Percentiles rank a stretch among this genome's conserved stretches.
These are phyloP conservation scores for Antennarius striatus DNA, from an alignment of 2,113 vertebrate genomes.

Conservation along the genomic window DNA sequence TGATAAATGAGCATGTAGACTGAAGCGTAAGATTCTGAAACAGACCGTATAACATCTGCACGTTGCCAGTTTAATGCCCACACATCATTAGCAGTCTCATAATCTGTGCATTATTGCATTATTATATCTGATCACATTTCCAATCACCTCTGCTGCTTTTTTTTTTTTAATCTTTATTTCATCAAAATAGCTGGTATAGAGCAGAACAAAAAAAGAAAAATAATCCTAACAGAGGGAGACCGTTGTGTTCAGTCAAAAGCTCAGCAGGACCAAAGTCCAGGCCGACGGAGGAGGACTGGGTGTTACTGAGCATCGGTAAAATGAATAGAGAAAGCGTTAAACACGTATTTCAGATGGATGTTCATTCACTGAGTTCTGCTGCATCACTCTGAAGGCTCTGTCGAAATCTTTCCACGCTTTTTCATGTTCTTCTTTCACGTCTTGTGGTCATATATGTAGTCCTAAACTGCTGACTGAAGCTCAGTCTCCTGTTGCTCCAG, in stretches of 20 bases:
- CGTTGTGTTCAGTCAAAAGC: constrained; percentile 33
- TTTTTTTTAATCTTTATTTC: constrained; percentile 1
- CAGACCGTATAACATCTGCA: not conserved
- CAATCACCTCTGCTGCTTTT: not conserved
- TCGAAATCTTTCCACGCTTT: no score
- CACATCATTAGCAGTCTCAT: not conserved
- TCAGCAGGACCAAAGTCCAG: constrained; percentile 34
- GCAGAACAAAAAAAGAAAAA: constrained; percentile 8
- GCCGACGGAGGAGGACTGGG: constrained; percentile 46
- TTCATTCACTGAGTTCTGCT: no score
- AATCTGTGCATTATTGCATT: not conserved
- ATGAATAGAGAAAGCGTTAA: constrained; percentile 17
- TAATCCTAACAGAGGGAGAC: constrained; percentile 29
- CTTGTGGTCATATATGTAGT: no score
- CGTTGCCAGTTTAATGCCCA: not conserved
- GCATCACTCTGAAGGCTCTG: no score
- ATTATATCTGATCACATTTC: not conserved
- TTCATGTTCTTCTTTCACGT: no score
- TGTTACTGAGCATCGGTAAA: constrained; percentile 50
- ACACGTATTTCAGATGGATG: not conserved
- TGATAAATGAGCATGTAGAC: constrained; percentile 30
- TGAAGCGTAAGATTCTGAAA: constrained; percentile 12
- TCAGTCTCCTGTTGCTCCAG: no score
- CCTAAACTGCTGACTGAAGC: no score
- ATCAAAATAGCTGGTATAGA: not conserved